Base-by-base conservation (phyloP, 1,140 invertebrate genomes). In the Diachasmimorpha longicaudata region DNA sequence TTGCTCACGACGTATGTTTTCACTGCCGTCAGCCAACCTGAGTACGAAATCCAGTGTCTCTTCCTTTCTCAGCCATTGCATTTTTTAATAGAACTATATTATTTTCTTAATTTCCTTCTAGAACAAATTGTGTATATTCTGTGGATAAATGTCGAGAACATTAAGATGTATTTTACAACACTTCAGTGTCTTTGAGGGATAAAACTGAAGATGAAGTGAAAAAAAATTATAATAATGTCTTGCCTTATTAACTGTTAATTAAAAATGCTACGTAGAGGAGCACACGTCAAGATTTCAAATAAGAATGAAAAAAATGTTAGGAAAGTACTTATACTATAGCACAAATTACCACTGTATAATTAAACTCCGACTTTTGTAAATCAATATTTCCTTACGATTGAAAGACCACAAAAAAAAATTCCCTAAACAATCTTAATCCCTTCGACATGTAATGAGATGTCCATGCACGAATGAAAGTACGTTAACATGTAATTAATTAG, bases 241-340 rank as follows among this genome's bases (percentile, higher is more conserved):
- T 80, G 80, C 80, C 80, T 81, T 81, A 80, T 78, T 77, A 77
- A 79, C 75, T 73, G 73, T 78, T 72, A 52, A 25, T 70, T 76
- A 76, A 73, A 44, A 37, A 77, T 21, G 0, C 55, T 37, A 73
- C 31, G 72, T 69, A 66, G 70, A 21, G 70, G 74, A 77, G 76
- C 79, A 77, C 77, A 78, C 73, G 76, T 55, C 71, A 25, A 74
- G 77, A 52, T 23, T 69, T 48, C 31, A 31, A 31, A 31, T 6
- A 6, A 31, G 39, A 72, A 75, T 46, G 21, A 77, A 23, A 72
- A 46, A 52, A 78, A 48, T 77, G 75, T 69, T 79, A 74, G 70
- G 74, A 75, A 75, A 19, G 46, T 69, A 72, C 73, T 76, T 67
- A 70, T 72, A 66, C 36, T 58, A 37, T 77, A 68, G 66, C 66